Evolutionary conservation across 2,797 vertebrate genomes (phyloP).

Genomic region (Cetoscarus ocellatus): DNA sequence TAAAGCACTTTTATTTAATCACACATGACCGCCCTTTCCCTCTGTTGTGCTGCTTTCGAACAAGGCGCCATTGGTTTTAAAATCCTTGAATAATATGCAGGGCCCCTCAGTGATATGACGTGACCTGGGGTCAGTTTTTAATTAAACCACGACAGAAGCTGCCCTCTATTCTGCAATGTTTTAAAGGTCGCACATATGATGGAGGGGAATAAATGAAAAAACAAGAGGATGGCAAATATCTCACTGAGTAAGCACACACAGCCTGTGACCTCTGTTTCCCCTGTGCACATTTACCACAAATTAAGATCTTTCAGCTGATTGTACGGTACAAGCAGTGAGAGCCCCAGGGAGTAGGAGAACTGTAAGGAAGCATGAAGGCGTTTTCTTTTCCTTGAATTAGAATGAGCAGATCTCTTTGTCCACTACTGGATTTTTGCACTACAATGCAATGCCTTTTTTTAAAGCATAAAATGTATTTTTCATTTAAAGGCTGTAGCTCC

Average conservation of each 20-base stretch:
- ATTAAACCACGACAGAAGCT: conserved; percentile 70
- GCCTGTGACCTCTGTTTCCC: conserved; percentile 43
- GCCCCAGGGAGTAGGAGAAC: conserved; percentile 23
- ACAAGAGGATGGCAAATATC: conserved; percentile 12
- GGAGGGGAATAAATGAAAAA: conserved; percentile 2
- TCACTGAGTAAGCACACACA: conserved; percentile 35
- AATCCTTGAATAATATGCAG: conserved; percentile 59
- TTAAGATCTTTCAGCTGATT: conserved; percentile 40
- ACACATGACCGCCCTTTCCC: not conserved
- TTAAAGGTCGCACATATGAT: conserved; percentile 68
- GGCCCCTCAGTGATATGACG: conserved; percentile 43
- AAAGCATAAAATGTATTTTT: too few relatives aligned
- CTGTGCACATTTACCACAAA: conserved; percentile 44
- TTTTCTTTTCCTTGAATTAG: not conserved
- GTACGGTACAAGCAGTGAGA: conserved; percentile 6
- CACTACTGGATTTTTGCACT: too few relatives aligned
- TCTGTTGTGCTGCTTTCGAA: conserved; percentile 26
- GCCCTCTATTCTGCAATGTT: conserved; percentile 51
- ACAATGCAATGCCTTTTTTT: too few relatives aligned
- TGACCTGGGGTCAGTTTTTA: conserved; percentile 69
- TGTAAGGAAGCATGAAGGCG: conserved; percentile 7
- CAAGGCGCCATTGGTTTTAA: conserved; percentile 26
- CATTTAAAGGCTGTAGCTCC: too few relatives aligned
- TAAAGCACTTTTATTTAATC: conserved; percentile 19
- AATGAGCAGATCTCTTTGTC: too few relatives aligned